Evolutionary conservation across 2,888 invertebrate species (phyloP), one percentile per base, ranked within the genome.

Genomic region (Drosophila niveifrons): DNA sequence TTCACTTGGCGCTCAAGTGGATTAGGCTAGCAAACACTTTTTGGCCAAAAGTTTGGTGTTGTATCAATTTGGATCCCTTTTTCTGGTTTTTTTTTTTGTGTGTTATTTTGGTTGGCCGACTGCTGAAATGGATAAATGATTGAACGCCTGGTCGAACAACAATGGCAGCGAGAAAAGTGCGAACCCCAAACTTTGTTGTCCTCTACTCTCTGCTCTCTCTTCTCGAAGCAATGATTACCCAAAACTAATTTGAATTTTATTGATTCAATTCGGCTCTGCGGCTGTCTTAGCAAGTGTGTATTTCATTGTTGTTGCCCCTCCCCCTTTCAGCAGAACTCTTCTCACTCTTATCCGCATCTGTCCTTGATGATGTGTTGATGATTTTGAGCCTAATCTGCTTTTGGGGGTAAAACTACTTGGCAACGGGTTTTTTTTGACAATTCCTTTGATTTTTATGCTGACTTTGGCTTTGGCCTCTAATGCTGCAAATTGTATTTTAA

Each of bases 191-290:
- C 56, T 46, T 72, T n/a, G 36, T 11, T 11, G 1, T 36, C 3
- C 36, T 17, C 41, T 52, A 52, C 47, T 73, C 53, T 55, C 68
- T 23, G 3, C 18, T 23, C 18, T 23, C 18, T 23, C 23, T 23
- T 23, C 6, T 6, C 23, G 23, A 6, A 59, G 48, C 78, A 77
- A 78, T 90, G 81, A 90, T 89, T 78, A 82, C 77, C 90, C 75
- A 77, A 88, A 90, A 89, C 90, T 90, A 90, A 90, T 89, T 89
- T 89, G 90, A 85, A 90, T 89, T 89, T 89, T 88, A 90, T 89
- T 90, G 80, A 82, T 82, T 83, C 72, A 77, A 80, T 82, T 77
- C 74, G 72, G 71, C 41, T 65, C 43, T 18, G 53, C 31, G 55
- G 41, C 53, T 62, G 64, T 66, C 67, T 68, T 75, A 67, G 71